Evolutionary conservation across 2,888 invertebrate genomes (phyloP).

Genomic region (Octonoba sinensis): DNA sequence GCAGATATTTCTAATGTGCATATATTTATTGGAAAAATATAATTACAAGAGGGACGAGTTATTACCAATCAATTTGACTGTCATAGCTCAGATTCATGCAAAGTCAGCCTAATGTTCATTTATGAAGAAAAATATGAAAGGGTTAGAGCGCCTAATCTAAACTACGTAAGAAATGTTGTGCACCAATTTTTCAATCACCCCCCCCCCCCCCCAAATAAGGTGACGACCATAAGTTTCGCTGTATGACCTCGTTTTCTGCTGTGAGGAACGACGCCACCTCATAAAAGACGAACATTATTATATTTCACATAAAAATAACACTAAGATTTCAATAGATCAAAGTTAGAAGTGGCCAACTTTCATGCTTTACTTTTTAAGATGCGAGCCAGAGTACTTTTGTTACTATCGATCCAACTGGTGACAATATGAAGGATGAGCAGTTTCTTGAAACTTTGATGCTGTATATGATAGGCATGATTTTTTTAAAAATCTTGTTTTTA

Average conservation of each 20-base stretch:
- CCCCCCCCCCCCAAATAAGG: no score
- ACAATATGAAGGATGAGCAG: slow-evolving; percentile 23
- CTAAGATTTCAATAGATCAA: slow-evolving; percentile 16
- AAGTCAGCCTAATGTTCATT: no score
- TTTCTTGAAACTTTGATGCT: slow-evolving; percentile 19
- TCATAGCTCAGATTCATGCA: no score
- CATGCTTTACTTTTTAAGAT: slow-evolving; percentile 15
- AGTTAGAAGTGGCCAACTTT: not conserved
- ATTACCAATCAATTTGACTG: no score
- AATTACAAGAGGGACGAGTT: no score
- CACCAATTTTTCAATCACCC: no score
- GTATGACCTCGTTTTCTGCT: slow-evolving; percentile 6
- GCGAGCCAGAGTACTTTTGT: not conserved
- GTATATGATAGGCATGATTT: slow-evolving; percentile 7
- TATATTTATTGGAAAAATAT: no score
- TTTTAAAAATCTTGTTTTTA: slow-evolving; percentile 2
- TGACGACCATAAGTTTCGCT: not conserved
- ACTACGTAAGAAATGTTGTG: no score
- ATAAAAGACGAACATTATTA: slow-evolving; percentile 25
- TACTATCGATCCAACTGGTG: slow-evolving; percentile 14
- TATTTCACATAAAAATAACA: slow-evolving; percentile 20
- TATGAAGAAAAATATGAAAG: no score
- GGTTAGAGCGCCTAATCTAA: no score
- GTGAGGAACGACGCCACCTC: slow-evolving; percentile 7
- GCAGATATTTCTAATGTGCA: no score